These are phyloP conservation scores for Mormyrops boulengeri DNA, from an alignment of 2,797 vertebrate species.

Conservation along the genomic window DNA sequence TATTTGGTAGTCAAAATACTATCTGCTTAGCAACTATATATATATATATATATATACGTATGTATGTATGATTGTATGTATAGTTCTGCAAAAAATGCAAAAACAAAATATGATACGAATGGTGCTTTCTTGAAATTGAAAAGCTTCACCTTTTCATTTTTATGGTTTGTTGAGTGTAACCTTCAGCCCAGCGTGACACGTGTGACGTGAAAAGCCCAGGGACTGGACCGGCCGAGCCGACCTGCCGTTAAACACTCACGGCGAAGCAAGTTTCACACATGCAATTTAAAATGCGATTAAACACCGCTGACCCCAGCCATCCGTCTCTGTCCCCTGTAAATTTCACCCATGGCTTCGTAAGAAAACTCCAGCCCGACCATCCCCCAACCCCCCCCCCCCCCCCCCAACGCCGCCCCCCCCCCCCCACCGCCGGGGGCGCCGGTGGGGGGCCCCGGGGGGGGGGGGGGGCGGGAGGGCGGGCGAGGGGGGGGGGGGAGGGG, in stretches of 20 bases:
- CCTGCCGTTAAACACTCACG: background rate
- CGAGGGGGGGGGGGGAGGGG: too few species aligned
- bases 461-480: too few species aligned
- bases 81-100: background rate
- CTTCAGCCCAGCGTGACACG: background rate
- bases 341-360: background rate
- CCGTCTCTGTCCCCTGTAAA: background rate
- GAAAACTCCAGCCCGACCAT: background rate
- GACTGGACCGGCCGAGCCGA: background rate
- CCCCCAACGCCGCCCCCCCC: too few species aligned
- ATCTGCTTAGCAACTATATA: background rate
- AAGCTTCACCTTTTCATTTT: background rate
- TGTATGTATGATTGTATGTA: background rate
- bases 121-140: background rate
- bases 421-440: too few species aligned
- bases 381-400: background rate
- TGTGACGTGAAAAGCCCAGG: background rate
- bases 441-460: too few species aligned
- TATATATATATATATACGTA: background rate
- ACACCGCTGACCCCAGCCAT: background rate
- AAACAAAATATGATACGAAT: background rate
- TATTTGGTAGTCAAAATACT: background rate
- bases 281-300: conserved; percentile 11
- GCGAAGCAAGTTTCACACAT: background rate
- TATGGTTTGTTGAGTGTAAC: background rate